These are phyloP conservation scores for Linyphia triangularis DNA, from an alignment of 2,888 invertebrate genomes.

Conservation along the genomic window DNA sequence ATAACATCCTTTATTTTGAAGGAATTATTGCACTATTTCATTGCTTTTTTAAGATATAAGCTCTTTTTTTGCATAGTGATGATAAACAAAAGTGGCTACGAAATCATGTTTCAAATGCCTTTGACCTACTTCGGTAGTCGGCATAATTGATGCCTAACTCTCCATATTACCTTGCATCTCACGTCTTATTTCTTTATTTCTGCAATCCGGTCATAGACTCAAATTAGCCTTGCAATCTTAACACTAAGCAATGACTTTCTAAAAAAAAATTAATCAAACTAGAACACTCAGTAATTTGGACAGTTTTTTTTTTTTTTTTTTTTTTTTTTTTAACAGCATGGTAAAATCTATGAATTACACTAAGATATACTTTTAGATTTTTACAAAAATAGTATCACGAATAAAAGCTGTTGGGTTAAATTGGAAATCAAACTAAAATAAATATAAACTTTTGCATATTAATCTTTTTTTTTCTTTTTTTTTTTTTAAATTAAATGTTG, in stretches of 20 bases:
- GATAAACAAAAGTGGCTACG: background rate
- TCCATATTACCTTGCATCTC: conserved; percentile 9
- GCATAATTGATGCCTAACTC: background rate
- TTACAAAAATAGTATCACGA: too few relatives aligned
- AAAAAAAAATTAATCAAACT: too few relatives aligned
- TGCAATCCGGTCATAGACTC: background rate
- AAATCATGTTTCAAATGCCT: background rate
- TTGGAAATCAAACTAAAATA: too few relatives aligned
- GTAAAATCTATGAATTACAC: too few relatives aligned
- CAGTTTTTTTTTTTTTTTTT: too few relatives aligned
- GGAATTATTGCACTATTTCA: background rate
- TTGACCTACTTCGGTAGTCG: conserved; percentile 9
- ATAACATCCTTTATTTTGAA: background rate
- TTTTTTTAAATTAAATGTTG: too few relatives aligned
- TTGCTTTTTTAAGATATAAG: background rate
- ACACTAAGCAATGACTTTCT: background rate
- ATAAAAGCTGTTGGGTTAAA: too few relatives aligned
- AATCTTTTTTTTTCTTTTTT: too few relatives aligned
- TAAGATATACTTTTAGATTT: too few relatives aligned
- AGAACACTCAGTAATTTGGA: too few relatives aligned
- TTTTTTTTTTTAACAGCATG: too few relatives aligned
- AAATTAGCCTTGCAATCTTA: background rate
- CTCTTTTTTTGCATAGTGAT: background rate
- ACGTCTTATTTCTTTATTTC: background rate
- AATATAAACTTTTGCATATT: too few relatives aligned